phyloP scores from a whole-genome alignment of 2,797 vertebrate genomes.

The Pelobates cultripes region DNA sequence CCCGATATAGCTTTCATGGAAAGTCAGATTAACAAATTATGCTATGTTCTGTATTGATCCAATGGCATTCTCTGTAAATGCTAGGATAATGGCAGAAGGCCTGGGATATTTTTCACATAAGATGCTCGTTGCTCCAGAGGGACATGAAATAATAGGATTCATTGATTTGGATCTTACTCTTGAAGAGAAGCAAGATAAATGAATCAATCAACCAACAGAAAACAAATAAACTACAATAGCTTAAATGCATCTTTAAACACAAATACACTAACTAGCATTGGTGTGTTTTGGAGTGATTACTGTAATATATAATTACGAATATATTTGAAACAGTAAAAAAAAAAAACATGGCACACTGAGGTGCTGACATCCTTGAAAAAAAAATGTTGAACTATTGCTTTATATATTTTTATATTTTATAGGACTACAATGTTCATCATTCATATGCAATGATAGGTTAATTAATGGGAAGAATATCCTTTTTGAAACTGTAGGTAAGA shows the following conservation, averaged over 20 bases:
- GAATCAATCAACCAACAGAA: conserved; percentile 17
- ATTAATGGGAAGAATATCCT: too few species aligned
- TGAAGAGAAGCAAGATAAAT: neutral
- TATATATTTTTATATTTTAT: too few species aligned
- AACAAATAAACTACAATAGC: neutral
- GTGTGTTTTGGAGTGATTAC: too few species aligned
- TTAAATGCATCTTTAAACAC: neutral
- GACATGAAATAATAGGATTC: conserved; percentile 31
- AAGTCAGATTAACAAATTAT: conserved; percentile 25
- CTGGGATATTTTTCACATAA: conserved; percentile 12
- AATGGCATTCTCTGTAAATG: conserved; percentile 35
- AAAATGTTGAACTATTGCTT: too few species aligned
- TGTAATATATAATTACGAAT: too few species aligned
- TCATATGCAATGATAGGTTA: too few species aligned
- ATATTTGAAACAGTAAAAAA: too few species aligned
- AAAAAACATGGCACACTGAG: too few species aligned
- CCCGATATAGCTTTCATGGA: neutral
- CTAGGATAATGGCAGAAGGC: conserved; percentile 26
- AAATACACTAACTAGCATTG: too few species aligned
- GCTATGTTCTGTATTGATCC: conserved; percentile 38
- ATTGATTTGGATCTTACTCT: conserved; percentile 24
- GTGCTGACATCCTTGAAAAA: too few species aligned
- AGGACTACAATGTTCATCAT: too few species aligned
- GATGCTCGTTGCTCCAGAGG: neutral
- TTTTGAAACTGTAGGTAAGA: too few species aligned